Evolutionary conservation across 2,113 vertebrate genomes (phyloP).

Genomic region (Podocnemis expansa): DNA sequence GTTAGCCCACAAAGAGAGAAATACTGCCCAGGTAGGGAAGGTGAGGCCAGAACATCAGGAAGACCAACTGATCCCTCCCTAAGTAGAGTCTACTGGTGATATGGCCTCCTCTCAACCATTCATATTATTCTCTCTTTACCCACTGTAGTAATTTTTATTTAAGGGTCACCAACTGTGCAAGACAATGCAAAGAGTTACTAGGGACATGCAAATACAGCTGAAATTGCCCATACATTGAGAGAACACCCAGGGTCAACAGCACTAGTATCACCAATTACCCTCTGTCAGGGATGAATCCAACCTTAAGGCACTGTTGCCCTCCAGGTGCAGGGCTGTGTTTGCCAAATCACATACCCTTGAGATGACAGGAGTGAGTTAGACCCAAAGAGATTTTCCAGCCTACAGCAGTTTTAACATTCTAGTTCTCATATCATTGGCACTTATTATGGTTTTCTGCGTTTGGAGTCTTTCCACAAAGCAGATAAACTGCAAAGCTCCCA

Average conservation of each 20-base stretch:
- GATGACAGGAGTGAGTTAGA: not conserved
- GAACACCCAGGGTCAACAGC: not conserved
- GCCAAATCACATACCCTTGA: not conserved
- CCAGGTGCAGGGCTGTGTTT: accelerated
- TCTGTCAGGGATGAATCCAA: not conserved
- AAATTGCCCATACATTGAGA: not conserved
- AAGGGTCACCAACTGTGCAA: not conserved
- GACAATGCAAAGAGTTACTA: conserved; percentile 18
- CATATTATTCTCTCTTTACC: conserved; percentile 4
- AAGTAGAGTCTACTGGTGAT: conserved; percentile 15
- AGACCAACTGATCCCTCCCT: not conserved
- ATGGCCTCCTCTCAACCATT: conserved; percentile 4
- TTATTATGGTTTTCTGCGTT: not conserved
- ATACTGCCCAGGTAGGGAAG: not conserved
- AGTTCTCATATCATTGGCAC: not conserved
- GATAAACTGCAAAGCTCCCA: not conserved
- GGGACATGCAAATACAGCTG: not conserved
- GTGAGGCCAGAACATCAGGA: not conserved
- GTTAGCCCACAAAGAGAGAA: not conserved
- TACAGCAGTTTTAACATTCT: not conserved
- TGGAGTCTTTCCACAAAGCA: not conserved
- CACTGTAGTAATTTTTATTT: conserved; percentile 29
- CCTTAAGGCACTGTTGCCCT: not conserved
- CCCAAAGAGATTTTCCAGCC: not conserved
- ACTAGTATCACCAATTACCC: not conserved